A percentile compares a stretch with the other conserved stretches of the same genome.
These are phyloP conservation scores for Noctua janthe DNA, from an alignment of 2,888 invertebrate genomes.

Conservation along the genomic window DNA sequence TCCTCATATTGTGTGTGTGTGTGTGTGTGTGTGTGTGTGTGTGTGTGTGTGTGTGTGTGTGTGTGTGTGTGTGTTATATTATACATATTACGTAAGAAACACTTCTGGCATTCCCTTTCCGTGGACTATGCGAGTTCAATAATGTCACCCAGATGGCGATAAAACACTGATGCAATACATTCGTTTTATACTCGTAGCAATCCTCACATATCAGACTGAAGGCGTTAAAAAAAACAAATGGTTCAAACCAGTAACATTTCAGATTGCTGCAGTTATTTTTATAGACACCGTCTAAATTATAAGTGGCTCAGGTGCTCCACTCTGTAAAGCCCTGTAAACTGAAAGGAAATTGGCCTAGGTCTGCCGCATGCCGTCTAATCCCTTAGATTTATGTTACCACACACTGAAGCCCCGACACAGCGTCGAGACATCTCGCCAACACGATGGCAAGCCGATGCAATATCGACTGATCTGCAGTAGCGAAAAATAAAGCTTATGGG, in stretches of 20 bases:
- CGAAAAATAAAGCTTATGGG: background rate
- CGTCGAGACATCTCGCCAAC: background rate
- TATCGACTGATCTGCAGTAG: background rate
- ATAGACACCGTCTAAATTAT: background rate
- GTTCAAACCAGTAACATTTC: background rate
- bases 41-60: background rate
- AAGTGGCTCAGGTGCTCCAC: background rate
- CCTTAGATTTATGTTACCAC: background rate
- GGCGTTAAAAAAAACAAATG: background rate
- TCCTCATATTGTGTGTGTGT: background rate
- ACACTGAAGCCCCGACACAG: background rate
- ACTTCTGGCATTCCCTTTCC: slow-evolving; percentile 1
- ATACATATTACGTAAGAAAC: too few relatives aligned
- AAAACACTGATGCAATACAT: slow-evolving; percentile 28
- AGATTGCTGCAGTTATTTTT: background rate
- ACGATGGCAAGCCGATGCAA: background rate
- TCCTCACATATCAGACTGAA: background rate
- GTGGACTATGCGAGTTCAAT: slow-evolving; percentile 4
- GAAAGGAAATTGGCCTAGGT: background rate
- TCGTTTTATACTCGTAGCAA: background rate
- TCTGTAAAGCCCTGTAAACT: background rate
- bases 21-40: background rate
- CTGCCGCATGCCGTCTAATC: background rate
- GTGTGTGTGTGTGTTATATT: background rate
- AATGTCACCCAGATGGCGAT: slow-evolving; percentile 14